Conservation (phyloP, 2,797 vertebrate species). For the Spinibarbus caldwelli region DNA sequence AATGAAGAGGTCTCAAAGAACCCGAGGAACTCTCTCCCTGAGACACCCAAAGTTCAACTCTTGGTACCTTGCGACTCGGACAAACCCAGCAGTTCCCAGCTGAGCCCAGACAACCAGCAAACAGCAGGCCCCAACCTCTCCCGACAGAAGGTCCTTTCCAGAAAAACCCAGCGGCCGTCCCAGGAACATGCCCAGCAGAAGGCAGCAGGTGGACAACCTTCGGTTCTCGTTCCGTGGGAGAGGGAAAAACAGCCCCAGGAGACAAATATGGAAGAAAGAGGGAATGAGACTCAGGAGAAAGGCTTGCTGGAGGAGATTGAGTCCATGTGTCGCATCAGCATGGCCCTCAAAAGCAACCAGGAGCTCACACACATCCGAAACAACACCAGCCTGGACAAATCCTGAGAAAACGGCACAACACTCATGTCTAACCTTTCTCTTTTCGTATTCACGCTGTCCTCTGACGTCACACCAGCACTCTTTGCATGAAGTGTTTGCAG, state of each 20-base stretch:
- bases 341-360: slow-evolving; percentile 75
- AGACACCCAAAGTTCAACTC: slow-evolving; percentile 25
- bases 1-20: slow-evolving; percentile 37
- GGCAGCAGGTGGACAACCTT: slow-evolving; percentile 53
- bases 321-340: slow-evolving; percentile 79
- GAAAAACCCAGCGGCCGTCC: slow-evolving; percentile 76
- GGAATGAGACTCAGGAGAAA: slow-evolving; percentile 67
- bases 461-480: slow-evolving; percentile 29
- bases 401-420: slow-evolving; percentile 49
- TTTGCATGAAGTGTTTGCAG: slow-evolving; percentile 31
- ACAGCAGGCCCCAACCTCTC: slow-evolving; percentile 63
- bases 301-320: slow-evolving; percentile 89
- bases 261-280: slow-evolving; percentile 73
- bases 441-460: slow-evolving; percentile 7
- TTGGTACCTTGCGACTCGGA: not conserved
- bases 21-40: slow-evolving; percentile 29
- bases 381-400: slow-evolving; percentile 71
- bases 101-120: slow-evolving; percentile 16
- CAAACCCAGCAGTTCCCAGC: slow-evolving; percentile 7
- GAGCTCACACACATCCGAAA: slow-evolving; percentile 78
- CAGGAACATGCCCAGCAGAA: slow-evolving; percentile 74
- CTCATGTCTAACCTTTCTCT: slow-evolving; percentile 1
- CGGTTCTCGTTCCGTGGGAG: slow-evolving; percentile 86
- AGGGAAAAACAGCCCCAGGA: slow-evolving; percentile 66
- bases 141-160: slow-evolving; percentile 75